phyloP scores from a whole-genome alignment of 1,140 invertebrate species.

The Apocrypta bakeri region DNA sequence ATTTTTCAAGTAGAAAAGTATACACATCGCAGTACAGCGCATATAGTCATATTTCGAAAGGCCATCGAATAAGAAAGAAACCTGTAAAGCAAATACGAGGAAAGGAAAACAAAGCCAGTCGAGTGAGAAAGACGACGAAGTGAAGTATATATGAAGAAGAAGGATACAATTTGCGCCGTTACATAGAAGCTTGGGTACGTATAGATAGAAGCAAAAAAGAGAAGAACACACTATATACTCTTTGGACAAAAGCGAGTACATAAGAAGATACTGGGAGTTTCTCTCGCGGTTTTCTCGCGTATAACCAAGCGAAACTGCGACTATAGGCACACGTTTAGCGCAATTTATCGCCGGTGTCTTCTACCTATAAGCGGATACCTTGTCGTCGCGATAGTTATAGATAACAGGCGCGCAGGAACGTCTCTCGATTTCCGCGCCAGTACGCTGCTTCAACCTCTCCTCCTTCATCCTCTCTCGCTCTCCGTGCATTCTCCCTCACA shows the following conservation, averaged over 20 bases:
- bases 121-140: not conserved
- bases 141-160: conserved; percentile 22
- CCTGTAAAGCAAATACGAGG: conserved; percentile 6
- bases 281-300: not conserved
- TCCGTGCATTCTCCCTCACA: not conserved
- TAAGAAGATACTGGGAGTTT: not conserved
- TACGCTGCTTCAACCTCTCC: not conserved
- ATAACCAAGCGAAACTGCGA: not conserved
- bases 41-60: not conserved
- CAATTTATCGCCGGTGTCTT: conserved; percentile 45
- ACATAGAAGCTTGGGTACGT: conserved; percentile 4
- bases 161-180: conserved; percentile 41
- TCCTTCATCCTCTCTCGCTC: conserved; percentile 12
- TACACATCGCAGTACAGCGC: not conserved
- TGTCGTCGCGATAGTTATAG: conserved; percentile 49
- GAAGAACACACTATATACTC: not conserved
- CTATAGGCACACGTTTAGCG: conserved; percentile 28
- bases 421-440: conserved; percentile 34
- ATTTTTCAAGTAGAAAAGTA: not conserved
- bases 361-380: conserved; percentile 47
- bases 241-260: conserved; percentile 14
- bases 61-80: not conserved
- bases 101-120: conserved; percentile 15
- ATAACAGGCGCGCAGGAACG: conserved; percentile 18
- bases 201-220: not conserved